Percentiles rank a stretch among this genome's conserved stretches.
Conservation (phyloP, 2,113 vertebrate genomes). For the Saccopteryx bilineata region DNA sequence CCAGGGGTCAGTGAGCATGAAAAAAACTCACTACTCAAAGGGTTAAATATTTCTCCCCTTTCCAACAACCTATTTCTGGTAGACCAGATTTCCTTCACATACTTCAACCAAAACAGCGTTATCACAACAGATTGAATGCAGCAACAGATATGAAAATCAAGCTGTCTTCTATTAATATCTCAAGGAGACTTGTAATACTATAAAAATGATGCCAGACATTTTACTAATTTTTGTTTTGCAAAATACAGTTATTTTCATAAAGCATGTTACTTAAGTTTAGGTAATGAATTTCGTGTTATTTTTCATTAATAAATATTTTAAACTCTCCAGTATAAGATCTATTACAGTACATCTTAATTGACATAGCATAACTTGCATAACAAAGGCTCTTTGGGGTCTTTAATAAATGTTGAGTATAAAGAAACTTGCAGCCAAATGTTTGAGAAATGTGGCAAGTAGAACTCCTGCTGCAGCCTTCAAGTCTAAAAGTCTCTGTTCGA, state of each 20-base stretch:
- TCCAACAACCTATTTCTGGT: not conserved
- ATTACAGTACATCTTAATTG: not conserved
- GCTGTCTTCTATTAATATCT: not conserved
- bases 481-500: not conserved
- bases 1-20: too few species aligned
- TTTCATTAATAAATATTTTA: conserved; percentile 32
- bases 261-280: not conserved
- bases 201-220: not conserved
- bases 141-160: not conserved
- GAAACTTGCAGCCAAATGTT: not conserved
- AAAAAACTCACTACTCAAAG: too few species aligned
- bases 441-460: not conserved
- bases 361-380: not conserved
- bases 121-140: not conserved
- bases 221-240: conserved; percentile 41
- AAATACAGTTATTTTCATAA: conserved; percentile 37
- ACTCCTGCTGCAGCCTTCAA: not conserved
- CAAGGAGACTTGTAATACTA: not conserved
- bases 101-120: not conserved
- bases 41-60: not conserved
- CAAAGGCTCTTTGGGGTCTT: not conserved
- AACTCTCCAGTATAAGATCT: not conserved
- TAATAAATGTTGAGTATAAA: not conserved
- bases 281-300: not conserved
- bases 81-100: not conserved